phyloP scores from a whole-genome alignment of 1,140 invertebrate genomes.

The Drosophila sp. region DNA sequence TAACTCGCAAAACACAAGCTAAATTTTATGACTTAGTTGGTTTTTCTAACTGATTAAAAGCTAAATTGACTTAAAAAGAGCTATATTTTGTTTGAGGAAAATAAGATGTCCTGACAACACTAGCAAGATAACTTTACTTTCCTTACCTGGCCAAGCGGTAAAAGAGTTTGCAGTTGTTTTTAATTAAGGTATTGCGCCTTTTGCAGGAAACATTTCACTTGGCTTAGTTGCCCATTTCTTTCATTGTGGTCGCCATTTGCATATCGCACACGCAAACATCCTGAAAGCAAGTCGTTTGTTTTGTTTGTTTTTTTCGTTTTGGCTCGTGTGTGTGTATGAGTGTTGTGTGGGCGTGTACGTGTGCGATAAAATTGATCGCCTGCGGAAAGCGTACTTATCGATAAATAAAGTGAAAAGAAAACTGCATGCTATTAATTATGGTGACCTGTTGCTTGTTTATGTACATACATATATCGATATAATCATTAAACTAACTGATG shows the following conservation, averaged over 20 bases:
- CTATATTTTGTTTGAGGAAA: no score
- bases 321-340: conserved; percentile 13
- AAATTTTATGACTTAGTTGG: no score
- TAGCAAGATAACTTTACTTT: no score
- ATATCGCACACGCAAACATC: conserved; percentile 77
- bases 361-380: conserved; percentile 46
- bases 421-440: conserved; percentile 35
- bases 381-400: conserved; percentile 50
- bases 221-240: conserved; percentile 70
- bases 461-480: conserved; percentile 9
- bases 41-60: no score
- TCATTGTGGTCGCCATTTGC: conserved; percentile 59
- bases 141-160: conserved; percentile 1
- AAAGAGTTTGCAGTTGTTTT: conserved; percentile 20
- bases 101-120: no score
- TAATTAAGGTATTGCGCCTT: conserved; percentile 70
- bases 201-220: conserved; percentile 78
- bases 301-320: conserved; percentile 23
- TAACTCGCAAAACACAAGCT: no score
- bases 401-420: conserved; percentile 39
- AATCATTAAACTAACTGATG: background rate
- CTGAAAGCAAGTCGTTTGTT: conserved; percentile 18
- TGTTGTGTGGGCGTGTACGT: conserved; percentile 20
- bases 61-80: no score
- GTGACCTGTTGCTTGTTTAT: conserved; percentile 40